Conservation (phyloP, 2,888 invertebrate genomes). For the Bedellia somnulentella region DNA sequence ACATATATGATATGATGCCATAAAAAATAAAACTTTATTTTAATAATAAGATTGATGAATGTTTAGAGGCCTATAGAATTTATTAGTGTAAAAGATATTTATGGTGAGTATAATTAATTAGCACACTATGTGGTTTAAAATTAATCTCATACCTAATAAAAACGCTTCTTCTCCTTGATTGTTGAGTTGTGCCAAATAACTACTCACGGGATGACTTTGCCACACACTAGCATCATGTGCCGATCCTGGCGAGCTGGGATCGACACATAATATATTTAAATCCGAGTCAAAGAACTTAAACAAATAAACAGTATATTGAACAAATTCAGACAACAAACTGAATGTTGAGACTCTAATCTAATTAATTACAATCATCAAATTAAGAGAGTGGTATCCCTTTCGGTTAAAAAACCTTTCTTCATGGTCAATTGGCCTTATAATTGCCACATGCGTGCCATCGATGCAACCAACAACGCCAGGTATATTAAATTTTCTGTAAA, state of each 20-base stretch:
- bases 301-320: background rate
- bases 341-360: too few species aligned
- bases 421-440: constrained; percentile 8
- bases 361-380: constrained; percentile 16
- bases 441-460: constrained; percentile 10
- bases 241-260: background rate
- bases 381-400: constrained; percentile 13
- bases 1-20: too few species aligned
- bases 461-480: constrained; percentile 10
- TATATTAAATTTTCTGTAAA: constrained; percentile 10
- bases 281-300: constrained; percentile 2
- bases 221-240: background rate
- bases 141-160: constrained; percentile 2
- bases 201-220: background rate
- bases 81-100: background rate
- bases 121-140: too few species aligned
- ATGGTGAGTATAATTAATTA: too few species aligned
- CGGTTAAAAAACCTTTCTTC: constrained; percentile 6
- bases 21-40: too few species aligned
- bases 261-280: constrained; percentile 2
- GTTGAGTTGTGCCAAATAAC: background rate
- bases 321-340: too few species aligned
- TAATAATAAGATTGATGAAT: background rate
- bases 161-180: background rate
- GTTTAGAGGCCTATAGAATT: background rate